phyloP scores from a whole-genome alignment of 2,888 invertebrate species.

The Cancer borealis region DNA sequence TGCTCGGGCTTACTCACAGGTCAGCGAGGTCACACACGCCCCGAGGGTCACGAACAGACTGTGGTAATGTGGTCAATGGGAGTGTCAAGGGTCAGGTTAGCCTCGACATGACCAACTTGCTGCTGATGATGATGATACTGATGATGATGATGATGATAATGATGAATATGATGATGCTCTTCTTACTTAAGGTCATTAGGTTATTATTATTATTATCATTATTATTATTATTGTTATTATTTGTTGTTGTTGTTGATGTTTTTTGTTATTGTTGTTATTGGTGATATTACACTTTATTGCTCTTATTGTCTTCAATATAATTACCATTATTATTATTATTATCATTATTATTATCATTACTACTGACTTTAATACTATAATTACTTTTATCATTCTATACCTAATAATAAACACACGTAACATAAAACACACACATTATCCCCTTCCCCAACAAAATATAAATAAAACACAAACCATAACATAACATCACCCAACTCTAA shows the following conservation, averaged over 20 bases:
- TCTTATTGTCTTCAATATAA: not conserved
- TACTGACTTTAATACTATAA: not conserved
- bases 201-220: not conserved
- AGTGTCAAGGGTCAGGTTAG: not conserved
- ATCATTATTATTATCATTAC: not conserved
- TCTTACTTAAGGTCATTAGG: not conserved
- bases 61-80: not conserved
- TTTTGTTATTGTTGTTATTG: not conserved
- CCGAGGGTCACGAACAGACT: not conserved
- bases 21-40: not conserved
- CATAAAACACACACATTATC: too few species aligned
- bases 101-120: not conserved
- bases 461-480: too few species aligned
- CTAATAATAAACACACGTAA: too few species aligned
- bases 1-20: not conserved
- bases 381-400: too few species aligned
- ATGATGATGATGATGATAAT: too few species aligned
- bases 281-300: not conserved
- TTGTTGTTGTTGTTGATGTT: not conserved
- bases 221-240: not conserved
- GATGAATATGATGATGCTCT: too few species aligned
- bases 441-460: too few species aligned
- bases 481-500: too few species aligned
- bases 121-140: not conserved
- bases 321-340: not conserved